phyloP scores from a whole-genome alignment of 2,888 invertebrate species.

The Eupithecia subumbrata region DNA sequence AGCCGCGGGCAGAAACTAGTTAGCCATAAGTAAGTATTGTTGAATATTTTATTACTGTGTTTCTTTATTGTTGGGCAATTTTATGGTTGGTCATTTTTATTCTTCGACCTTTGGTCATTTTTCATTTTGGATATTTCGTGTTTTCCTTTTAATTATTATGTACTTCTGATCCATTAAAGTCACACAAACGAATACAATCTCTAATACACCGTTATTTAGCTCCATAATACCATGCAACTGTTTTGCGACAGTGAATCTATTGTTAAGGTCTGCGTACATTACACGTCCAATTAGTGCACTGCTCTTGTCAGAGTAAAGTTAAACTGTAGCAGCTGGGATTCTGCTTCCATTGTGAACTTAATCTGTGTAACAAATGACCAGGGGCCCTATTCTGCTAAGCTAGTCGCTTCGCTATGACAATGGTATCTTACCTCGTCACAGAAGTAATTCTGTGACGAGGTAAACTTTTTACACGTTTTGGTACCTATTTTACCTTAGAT shows the following conservation, averaged over 20 bases:
- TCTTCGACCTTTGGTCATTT: not conserved
- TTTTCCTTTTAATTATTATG: not conserved
- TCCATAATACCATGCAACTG: not conserved
- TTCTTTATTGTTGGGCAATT: not conserved
- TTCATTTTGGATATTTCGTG: not conserved
- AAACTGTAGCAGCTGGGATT: conserved; percentile 6
- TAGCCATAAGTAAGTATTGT: no score
- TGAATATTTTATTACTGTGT: no score
- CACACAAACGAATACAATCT: not conserved
- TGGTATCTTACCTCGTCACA: no score
- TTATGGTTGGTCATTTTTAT: not conserved
- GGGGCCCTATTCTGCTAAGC: not conserved
- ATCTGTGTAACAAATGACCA: conserved; percentile 12
- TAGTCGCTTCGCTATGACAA: not conserved
- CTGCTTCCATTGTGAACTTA: conserved; percentile 3
- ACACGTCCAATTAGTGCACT: conserved; percentile 25
- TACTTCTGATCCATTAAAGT: not conserved
- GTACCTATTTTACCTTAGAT: no score
- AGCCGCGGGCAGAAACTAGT: no score
- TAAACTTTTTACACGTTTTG: no score
- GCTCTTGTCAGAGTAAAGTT: conserved; percentile 17
- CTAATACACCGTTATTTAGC: not conserved
- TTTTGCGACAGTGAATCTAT: not conserved
- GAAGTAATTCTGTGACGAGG: no score
- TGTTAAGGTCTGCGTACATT: conserved; percentile 16